These are phyloP conservation scores for Xenops minutus DNA, from an alignment of 2,797 vertebrate species.

Conservation along the genomic window DNA sequence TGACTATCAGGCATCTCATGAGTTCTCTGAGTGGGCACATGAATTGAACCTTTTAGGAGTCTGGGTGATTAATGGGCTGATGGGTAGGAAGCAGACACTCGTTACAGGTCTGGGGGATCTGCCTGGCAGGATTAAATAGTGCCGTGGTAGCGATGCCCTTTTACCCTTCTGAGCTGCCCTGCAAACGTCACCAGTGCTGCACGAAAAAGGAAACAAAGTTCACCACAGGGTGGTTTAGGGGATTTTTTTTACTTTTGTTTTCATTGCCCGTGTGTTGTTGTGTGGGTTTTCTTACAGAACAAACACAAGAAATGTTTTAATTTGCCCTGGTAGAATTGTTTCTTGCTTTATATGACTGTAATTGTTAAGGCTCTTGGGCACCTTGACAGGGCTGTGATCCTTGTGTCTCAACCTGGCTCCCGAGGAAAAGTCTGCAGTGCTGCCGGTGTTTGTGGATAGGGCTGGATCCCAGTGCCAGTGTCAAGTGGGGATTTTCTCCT, in stretches of 20 bases:
- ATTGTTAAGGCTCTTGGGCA: neutral
- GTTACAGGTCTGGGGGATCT: conserved; percentile 10
- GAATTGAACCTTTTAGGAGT: conserved; percentile 57
- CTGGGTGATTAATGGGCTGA: conserved; percentile 47
- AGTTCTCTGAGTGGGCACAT: conserved; percentile 48
- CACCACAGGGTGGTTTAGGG: conserved; percentile 24
- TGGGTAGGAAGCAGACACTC: conserved; percentile 20
- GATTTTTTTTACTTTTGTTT: conserved; percentile 35
- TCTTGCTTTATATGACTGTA: neutral
- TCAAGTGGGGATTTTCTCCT: conserved; percentile 48
- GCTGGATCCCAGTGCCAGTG: neutral
- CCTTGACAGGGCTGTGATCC: neutral
- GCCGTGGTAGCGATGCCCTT: neutral
- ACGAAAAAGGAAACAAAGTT: conserved; percentile 30
- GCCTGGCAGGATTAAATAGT: conserved; percentile 42
- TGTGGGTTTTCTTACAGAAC: neutral
- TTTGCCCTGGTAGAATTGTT: neutral
- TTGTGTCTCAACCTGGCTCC: neutral
- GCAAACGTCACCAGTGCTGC: neutral
- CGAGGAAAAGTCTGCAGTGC: neutral
- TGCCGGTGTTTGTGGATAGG: neutral
- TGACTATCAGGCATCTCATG: conserved; percentile 59
- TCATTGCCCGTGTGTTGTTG: neutral
- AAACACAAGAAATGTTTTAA: neutral
- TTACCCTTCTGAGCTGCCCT: neutral